phyloP scores from a whole-genome alignment of 2,888 invertebrate genomes.

The Cryptocheilus praepositus region DNA sequence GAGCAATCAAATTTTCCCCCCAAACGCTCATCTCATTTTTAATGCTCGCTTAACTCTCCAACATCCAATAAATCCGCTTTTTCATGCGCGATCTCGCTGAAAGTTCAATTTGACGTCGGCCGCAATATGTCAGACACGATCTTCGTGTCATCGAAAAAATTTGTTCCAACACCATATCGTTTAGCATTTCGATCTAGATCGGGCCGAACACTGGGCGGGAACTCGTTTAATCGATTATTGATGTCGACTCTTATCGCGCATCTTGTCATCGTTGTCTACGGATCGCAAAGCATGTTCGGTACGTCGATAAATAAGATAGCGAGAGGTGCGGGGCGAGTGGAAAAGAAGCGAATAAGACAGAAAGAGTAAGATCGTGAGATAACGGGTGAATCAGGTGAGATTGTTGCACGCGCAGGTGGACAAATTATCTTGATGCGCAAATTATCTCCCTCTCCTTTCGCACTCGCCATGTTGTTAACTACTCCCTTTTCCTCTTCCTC shows the following conservation, averaged over 20 bases:
- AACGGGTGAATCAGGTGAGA: background rate
- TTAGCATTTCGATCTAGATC: too few relatives aligned
- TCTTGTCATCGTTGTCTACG: slow-evolving; percentile 53
- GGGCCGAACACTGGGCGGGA: slow-evolving; percentile 29
- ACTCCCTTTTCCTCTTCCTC: too few relatives aligned
- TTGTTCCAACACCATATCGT: slow-evolving; percentile 4
- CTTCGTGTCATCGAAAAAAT: background rate
- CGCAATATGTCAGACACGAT: too few relatives aligned
- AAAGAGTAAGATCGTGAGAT: background rate
- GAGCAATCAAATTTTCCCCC: too few relatives aligned
- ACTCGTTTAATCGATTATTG: slow-evolving; percentile 63
- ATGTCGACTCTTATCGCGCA: slow-evolving; percentile 61
- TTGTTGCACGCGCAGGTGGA: too few relatives aligned
- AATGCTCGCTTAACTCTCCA: too few relatives aligned
- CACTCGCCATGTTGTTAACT: too few relatives aligned
- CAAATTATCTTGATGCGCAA: too few relatives aligned
- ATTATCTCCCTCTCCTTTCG: too few relatives aligned
- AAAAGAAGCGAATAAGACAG: slow-evolving; percentile 13
- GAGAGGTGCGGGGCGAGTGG: slow-evolving; percentile 14
- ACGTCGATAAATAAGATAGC: slow-evolving; percentile 6
- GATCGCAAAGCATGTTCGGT: background rate
- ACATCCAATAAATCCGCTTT: too few relatives aligned
- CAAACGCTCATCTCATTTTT: too few relatives aligned
- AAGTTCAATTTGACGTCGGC: slow-evolving; percentile 1
- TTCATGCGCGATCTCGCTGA: too few relatives aligned